These are phyloP conservation scores for Numenius arquata DNA, from an alignment of 2,113 vertebrate species.

Conservation along the genomic window DNA sequence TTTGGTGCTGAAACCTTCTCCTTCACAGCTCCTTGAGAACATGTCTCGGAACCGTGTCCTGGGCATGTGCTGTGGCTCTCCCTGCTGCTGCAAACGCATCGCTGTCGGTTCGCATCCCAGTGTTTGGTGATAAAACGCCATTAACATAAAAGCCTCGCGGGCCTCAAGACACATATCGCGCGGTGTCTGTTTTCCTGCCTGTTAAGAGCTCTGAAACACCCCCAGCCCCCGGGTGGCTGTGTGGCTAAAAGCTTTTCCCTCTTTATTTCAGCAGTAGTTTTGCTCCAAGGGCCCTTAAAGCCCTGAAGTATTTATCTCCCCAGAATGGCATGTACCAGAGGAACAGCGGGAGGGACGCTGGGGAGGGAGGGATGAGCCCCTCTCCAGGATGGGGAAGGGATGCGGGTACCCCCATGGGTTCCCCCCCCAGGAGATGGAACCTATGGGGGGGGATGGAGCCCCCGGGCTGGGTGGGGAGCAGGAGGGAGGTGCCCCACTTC, in stretches of 20 bases:
- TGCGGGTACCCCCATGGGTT: neutral
- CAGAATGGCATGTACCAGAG: neutral
- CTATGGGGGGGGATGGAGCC: accelerated
- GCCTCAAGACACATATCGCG: neutral
- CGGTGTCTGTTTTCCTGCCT: neutral
- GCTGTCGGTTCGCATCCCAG: neutral
- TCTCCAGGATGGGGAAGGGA: neutral
- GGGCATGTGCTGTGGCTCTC: neutral
- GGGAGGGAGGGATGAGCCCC: neutral
- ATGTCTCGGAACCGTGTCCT: neutral
- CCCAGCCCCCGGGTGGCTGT: accelerated
- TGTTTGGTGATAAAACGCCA: neutral
- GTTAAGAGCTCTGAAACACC: neutral
- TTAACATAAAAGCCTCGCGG: neutral
- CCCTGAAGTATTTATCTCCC: neutral
- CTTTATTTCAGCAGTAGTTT: neutral
- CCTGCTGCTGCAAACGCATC: neutral
- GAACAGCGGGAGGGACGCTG: neutral
- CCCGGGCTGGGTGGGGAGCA: neutral
- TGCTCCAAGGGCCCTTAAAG: neutral
- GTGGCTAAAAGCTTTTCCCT: neutral
- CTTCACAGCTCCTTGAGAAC: neutral
- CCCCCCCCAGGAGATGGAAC: too few species aligned
- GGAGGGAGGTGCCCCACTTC: neutral
- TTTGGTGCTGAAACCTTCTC: neutral